A percentile compares a stretch with the other conserved stretches of the same genome.
phyloP scores from a whole-genome alignment of 2,113 vertebrate species.

The Pipa parva region DNA sequence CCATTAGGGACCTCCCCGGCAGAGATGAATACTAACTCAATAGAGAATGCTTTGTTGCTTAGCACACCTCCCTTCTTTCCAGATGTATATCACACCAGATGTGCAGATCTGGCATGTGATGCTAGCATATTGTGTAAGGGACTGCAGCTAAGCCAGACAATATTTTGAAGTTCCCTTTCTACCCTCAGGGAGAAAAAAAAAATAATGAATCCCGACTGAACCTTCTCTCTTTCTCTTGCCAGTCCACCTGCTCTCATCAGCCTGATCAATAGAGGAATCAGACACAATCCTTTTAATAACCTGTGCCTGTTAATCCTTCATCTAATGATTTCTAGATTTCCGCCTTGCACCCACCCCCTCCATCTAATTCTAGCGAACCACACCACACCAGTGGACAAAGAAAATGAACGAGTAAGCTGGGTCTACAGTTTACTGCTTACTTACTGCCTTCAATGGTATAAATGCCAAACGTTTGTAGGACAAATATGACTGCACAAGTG shows the following conservation, averaged over 20 bases:
- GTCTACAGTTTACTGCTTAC: no score
- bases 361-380: neutral
- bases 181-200: conserved; percentile 16
- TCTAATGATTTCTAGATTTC: conserved; percentile 49
- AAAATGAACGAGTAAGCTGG: no score
- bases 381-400: conserved; percentile 11
- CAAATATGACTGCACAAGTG: no score
- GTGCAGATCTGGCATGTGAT: neutral
- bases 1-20: no score
- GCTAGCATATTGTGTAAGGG: conserved; percentile 12
- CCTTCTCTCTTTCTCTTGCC: conserved; percentile 5
- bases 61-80: neutral
- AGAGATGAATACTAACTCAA: no score
- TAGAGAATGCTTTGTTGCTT: no score
- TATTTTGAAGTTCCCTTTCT: conserved; percentile 49
- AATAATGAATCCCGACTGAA: conserved; percentile 56
- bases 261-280: conserved; percentile 62
- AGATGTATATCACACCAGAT: neutral
- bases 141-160: conserved; percentile 48
- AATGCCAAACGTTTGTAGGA: no score
- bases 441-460: no score
- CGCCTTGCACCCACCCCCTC: conserved; percentile 16
- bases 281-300: conserved; percentile 66
- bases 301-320: conserved; percentile 50
- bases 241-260: conserved; percentile 47